Evolutionary conservation across 2,113 vertebrate genomes (phyloP).

Genomic region (Elgaria multicarinata): DNA sequence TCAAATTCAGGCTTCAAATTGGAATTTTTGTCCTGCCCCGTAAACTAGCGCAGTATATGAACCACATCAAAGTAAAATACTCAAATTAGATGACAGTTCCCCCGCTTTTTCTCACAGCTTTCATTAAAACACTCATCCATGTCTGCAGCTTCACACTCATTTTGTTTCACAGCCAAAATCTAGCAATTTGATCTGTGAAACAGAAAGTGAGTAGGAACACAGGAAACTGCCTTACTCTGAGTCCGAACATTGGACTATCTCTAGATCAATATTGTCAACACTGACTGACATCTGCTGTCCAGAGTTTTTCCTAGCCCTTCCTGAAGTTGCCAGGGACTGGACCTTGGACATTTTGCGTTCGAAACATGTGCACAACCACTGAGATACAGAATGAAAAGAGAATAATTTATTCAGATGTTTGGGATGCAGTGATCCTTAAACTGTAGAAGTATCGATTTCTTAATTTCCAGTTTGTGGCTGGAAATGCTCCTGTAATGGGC

Average conservation of each 20-base stretch:
- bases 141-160: background rate
- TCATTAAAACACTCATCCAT: background rate
- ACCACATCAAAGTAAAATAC: background rate
- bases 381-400: background rate
- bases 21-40: background rate
- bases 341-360: background rate
- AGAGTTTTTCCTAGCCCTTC: too few relatives aligned
- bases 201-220: background rate
- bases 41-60: background rate
- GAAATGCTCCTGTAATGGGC: background rate
- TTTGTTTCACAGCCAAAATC: background rate
- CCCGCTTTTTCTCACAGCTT: background rate
- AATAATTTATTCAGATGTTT: background rate
- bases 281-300: background rate
- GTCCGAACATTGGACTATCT: background rate
- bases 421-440: background rate
- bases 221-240: background rate
- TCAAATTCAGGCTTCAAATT: background rate
- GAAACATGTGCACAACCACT: background rate
- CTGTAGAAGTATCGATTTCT: background rate
- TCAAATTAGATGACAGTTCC: background rate
- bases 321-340: too few relatives aligned
- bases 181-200: background rate
- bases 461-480: background rate
- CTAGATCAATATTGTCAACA: background rate